Base-by-base conservation (phyloP, 2,888 invertebrate genomes). In the Sinopyrophorus schimmeli region DNA sequence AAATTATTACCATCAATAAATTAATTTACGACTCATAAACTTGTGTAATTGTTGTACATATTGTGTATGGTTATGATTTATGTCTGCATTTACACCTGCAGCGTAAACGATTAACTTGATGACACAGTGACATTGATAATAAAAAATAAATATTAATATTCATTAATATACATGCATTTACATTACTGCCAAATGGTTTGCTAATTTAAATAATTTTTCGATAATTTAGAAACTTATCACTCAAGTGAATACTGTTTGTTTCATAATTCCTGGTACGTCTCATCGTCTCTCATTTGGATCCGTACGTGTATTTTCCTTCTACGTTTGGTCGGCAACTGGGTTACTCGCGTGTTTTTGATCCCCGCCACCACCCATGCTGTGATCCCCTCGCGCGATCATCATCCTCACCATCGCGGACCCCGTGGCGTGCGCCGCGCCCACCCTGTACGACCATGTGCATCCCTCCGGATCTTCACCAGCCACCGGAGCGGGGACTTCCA, bases 361-460 rank as follows among this genome's bases (percentile, higher is more conserved):
- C 50, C 47, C 51, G 51, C 51, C 47, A 46, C 48, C 38, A 54
- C 55, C 64, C 57, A 67, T 68, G 69, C 69, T 71, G 72, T 72
- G 67, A 71, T 63, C 60, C 56, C 66, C 57, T 60, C 59, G 66
- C 67, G 61, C 68, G 44, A 76, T 70, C 73, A 76, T 75, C 77
- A 80, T 80, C 79, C 79, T 80, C 77, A 79, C 78, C 78, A 80
- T 80, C 79, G 76, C 78, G 77, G 80, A 80, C 82, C 84, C 84
- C 84, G 86, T 84, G 85, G 86, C 85, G 82, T 85, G 85, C 83
- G 84, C 85, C 82, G 76, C 76, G 64, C 74, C 74, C 66, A 84
- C 86, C 81, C 84, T 87, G 83, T 86, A 86, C 84, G 86, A 87
- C 83, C 85, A 86, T 84, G 83, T 84, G 79, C 82, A 73, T 62